Evolutionary conservation across 2,113 vertebrate genomes (phyloP), one percentile per base, ranked within the genome.

Genomic region (Lagenorhynchus albirostris): DNA sequence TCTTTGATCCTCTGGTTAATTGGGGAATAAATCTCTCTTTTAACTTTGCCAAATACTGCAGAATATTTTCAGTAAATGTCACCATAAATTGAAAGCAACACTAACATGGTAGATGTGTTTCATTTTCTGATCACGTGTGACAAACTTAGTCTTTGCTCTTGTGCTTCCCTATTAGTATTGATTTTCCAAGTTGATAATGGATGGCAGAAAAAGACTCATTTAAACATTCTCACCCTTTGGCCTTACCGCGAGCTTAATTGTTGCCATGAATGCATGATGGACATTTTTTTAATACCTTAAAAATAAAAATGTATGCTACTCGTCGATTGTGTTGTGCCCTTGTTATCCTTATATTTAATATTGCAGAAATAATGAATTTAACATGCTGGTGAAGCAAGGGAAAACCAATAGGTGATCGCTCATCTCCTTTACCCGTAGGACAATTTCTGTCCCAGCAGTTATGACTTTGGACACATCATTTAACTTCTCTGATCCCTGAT

Each of bases 1-100:
- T 63, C 97, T 99, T 99, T 99, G 99, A 99, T 99, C 98, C 99
- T 97, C 99, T 98, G 83, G 97, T 99, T 99, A 99, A 99, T 99
- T 99, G 99, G 99, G 98, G 98, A 98, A 98, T 98, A 98, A 98
- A 99, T 99, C 98, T 98, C 98, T 98, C 98, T 98, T 98, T 98
- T 95, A 95, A 93, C 98, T 98, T 98, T 96, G 98, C 99, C 95
- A 98, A 98, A 99, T 97, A 98, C 97, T 97, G 98, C 98, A 97
- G 97, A 98, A 93, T 98, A 98, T 98, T 99, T 99, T 99, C 98
- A 98, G 99, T 98, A 99, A 99, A 99, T 99, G 99, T 99, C 99
- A 99, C 97, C 62, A 98, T 96, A 98, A 99, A 99, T 99, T 98
- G 98, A 98, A 98, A 99, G 98, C 97, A 97, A 98, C 98, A 98